Base-by-base conservation (phyloP, 2,888 invertebrate genomes). In the Caenorhabditis uteleia region DNA sequence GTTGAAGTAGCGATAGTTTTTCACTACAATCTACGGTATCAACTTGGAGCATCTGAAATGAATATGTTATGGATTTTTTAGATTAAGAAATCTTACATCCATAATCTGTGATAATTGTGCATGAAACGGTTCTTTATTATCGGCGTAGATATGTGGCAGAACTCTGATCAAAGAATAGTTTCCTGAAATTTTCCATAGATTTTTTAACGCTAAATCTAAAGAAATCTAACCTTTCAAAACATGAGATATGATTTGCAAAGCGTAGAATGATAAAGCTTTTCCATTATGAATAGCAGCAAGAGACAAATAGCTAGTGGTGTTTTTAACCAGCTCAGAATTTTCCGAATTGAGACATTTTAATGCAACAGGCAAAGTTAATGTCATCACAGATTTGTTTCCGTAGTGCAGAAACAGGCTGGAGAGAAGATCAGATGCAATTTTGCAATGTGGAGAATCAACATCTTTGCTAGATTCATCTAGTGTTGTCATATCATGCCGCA, bases 361-460 rank as follows among this genome's bases (percentile, higher is more conserved):
- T 2, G 93, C 92, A 5, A 92, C 90, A 0, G 94, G 93, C 70
- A 95, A 86, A 40, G 92, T 91, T 51, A 90, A 85, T 80, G 90
- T 89, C 92, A 92, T 92, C 65, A 90, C 89, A 67, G 87, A 86
- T 74, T 88, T 87, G 83, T 89, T 89, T 77, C 87, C 87, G 84
- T 90, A 90, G 83, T 90, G 89, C 89, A 93, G 86, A 86, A 95
- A 94, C 84, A 95, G 90, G 85, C 92, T 93, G 74, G 93, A 92
- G 82, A 95, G 91, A 68, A 95, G 89, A 86, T 95, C 95, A 42
- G 92, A 91, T 20, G 93, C 93, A 82, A 95, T 94, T 86, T 95
- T 95, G 43, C 93, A 92, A 87, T 95, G 94, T 1, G 94, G 93
- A 33, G 93, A 92, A 86, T 94, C 93, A 82, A 91, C 91, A 85